These are phyloP conservation scores for Chymomyza procnemis DNA, from an alignment of 2,888 invertebrate species.

Conservation along the genomic window DNA sequence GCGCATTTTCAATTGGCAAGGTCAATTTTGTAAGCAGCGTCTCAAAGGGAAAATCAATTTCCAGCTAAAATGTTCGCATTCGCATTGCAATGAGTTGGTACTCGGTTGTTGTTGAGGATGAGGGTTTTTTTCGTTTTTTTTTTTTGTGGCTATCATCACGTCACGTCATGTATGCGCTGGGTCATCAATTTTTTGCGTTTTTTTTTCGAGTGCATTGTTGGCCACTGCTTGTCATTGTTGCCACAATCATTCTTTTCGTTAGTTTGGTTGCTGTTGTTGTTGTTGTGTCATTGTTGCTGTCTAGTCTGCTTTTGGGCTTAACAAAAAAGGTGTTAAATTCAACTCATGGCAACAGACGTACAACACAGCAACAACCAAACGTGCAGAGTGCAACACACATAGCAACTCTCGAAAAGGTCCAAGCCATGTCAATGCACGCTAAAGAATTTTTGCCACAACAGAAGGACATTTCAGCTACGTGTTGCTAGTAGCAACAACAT, in stretches of 20 bases:
- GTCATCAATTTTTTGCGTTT: constrained; percentile 59
- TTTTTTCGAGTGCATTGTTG: constrained; percentile 58
- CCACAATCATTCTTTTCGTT: constrained; percentile 15
- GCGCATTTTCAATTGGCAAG: constrained; percentile 41
- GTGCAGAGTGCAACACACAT: constrained; percentile 4
- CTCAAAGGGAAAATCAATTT: constrained; percentile 68
- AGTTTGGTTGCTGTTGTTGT: constrained; percentile 1
- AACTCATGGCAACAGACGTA: constrained; percentile 54
- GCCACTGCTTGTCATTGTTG: constrained; percentile 53
- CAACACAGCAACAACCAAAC: background rate
- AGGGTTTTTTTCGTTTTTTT: too few species aligned
- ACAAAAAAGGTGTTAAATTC: constrained; percentile 73
- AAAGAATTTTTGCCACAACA: constrained; percentile 65
- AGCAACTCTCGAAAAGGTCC: constrained; percentile 46
- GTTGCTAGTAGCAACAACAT: background rate
- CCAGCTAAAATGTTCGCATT: constrained; percentile 51
- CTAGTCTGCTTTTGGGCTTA: constrained; percentile 67
- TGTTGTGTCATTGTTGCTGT: constrained; percentile 8
- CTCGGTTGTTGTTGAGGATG: constrained; percentile 8
- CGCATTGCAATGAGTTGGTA: constrained; percentile 37
- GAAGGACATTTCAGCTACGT: constrained; percentile 66
- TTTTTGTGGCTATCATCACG: constrained; percentile 43
- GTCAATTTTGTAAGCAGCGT: constrained; percentile 45
- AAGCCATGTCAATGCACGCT: constrained; percentile 64
- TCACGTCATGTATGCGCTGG: constrained; percentile 62